Evolutionary conservation across 2,113 vertebrate genomes (phyloP).

Genomic region (Euleptes europaea): DNA sequence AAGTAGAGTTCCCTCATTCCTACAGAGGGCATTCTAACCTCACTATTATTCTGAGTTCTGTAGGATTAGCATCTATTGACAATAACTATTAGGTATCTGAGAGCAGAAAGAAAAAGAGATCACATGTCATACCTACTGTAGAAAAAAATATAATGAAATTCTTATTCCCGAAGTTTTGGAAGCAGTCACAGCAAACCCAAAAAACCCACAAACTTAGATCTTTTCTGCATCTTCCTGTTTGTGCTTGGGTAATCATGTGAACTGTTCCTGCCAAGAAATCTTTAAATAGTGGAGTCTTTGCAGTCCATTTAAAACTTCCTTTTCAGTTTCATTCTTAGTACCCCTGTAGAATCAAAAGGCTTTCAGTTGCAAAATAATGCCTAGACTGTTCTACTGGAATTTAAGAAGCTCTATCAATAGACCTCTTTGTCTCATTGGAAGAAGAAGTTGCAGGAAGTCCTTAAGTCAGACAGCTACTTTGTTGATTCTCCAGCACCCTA

Average conservation of each 20-base stretch:
- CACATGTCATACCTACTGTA: background rate
- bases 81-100: constrained; percentile 38
- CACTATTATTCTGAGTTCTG: constrained; percentile 43
- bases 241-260: constrained; percentile 22
- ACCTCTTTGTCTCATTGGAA: constrained; percentile 23
- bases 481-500: background rate
- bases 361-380: constrained; percentile 40
- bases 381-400: constrained; percentile 29
- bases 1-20: constrained; percentile 57
- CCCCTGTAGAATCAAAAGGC: constrained; percentile 36
- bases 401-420: constrained; percentile 26
- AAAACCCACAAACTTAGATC: background rate
- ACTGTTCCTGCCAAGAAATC: constrained; percentile 14
- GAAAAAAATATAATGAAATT: constrained; percentile 19
- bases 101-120: background rate
- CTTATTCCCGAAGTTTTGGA: constrained; percentile 4
- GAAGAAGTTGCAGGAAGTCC: constrained; percentile 20
- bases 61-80: background rate
- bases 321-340: constrained; percentile 10
- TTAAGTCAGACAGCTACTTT: constrained; percentile 10
- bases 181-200: constrained; percentile 5
- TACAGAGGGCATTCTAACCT: constrained; percentile 77
- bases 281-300: constrained; percentile 26
- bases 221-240: constrained; percentile 25
- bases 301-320: constrained; percentile 20